Evolutionary conservation across 2,888 invertebrate genomes (phyloP).

Genomic region (Diploptera punctata): DNA sequence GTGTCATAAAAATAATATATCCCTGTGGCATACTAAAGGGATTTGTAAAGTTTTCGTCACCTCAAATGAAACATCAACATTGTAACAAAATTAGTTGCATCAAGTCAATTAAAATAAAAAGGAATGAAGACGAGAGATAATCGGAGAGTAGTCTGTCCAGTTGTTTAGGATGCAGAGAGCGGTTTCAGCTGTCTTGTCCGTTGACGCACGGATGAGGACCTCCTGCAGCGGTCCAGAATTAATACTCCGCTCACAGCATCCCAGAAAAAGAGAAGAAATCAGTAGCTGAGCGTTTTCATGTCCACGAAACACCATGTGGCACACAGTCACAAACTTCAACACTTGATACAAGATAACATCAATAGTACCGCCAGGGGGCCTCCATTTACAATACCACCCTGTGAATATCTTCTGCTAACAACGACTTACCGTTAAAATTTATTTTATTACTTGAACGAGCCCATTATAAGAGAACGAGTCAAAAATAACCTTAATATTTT

Average conservation of each 20-base stretch:
- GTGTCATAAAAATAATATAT: no score
- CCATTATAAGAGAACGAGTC: no score
- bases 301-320: not conserved
- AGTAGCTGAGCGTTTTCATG: not conserved
- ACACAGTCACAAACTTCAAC: not conserved
- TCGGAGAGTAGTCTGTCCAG: conserved; percentile 7
- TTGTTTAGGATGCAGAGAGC: conserved; percentile 31
- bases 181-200: conserved; percentile 28
- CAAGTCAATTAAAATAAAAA: no score
- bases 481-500: no score
- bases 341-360: not conserved
- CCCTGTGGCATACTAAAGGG: no score
- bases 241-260: conserved; percentile 27
- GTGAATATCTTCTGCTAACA: no score
- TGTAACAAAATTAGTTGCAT: no score
- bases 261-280: not conserved
- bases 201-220: conserved; percentile 34
- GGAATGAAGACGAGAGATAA: no score
- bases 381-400: not conserved
- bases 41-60: no score
- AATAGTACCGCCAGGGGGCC: not conserved
- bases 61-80: no score
- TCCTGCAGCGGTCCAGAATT: conserved; percentile 31
- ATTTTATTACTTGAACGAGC: no score
- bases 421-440: no score